These are phyloP conservation scores for Volucella bombylans DNA, from an alignment of 2,888 invertebrate genomes.

Conservation along the genomic window DNA sequence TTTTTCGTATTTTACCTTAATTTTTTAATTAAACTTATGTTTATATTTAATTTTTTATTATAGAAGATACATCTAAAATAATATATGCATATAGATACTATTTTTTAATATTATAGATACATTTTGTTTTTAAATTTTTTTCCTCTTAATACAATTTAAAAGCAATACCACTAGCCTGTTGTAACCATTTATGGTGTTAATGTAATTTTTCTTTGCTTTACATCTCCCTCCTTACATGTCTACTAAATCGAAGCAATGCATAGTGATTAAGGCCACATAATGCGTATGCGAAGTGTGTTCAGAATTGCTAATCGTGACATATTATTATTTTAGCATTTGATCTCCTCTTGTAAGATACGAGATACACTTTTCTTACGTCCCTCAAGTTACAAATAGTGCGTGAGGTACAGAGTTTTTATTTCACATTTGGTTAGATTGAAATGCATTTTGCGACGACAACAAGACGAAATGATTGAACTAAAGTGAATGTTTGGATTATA, in stretches of 20 bases:
- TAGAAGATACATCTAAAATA: too few species aligned
- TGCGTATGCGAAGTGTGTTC: constrained; percentile 69
- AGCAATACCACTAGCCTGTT: constrained; percentile 39
- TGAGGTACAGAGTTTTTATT: constrained; percentile 12
- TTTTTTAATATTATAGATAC: constrained; percentile 34
- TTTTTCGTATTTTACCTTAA: not conserved
- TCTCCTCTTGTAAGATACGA: constrained; percentile 30
- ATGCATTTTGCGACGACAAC: not conserved
- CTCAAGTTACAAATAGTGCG: not conserved
- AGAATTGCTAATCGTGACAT: constrained; percentile 69
- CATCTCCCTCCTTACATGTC: constrained; percentile 4
- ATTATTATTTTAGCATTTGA: constrained; percentile 71
- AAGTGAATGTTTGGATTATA: constrained; percentile 46
- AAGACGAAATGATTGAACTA: constrained; percentile 62
- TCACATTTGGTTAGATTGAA: constrained; percentile 4
- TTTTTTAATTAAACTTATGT: too few species aligned
- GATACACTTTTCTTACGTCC: not conserved
- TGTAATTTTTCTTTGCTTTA: constrained; percentile 11
- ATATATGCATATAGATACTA: not conserved
- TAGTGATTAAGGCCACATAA: constrained; percentile 66
- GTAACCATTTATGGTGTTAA: constrained; percentile 52
- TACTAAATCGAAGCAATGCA: not conserved
- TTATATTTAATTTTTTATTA: too few species aligned
- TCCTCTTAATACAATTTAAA: constrained; percentile 29
- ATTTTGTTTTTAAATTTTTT: constrained; percentile 32